These are phyloP conservation scores for Macquaria australasica DNA, from an alignment of 2,113 vertebrate species.

Conservation along the genomic window DNA sequence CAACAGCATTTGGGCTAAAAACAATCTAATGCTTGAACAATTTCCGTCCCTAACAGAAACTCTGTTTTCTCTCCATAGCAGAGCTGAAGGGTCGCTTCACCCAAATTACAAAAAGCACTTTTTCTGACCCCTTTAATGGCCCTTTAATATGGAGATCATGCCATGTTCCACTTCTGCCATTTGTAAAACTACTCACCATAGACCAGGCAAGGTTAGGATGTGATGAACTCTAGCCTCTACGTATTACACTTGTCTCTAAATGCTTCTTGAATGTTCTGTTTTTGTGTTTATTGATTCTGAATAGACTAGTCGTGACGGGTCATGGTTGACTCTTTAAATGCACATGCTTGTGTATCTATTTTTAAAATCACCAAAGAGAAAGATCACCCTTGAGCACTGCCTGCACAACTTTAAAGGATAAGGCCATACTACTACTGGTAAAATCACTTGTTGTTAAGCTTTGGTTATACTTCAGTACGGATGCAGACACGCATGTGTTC, in stretches of 20 bases:
- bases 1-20: not conserved
- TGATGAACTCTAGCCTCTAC: not conserved
- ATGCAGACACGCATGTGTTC: not conserved
- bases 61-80: slow-evolving; percentile 2
- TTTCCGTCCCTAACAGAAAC: not conserved
- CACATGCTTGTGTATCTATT: not conserved
- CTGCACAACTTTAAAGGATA: not conserved
- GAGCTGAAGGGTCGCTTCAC: slow-evolving; percentile 24
- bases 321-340: slow-evolving; percentile 13
- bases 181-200: not conserved
- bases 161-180: not conserved
- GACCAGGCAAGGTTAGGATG: not conserved
- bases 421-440: not conserved
- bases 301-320: not conserved
- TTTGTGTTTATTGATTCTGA: slow-evolving; percentile 35
- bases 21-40: slow-evolving; percentile 9
- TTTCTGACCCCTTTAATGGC: not conserved
- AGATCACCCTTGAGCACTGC: not conserved
- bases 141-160: not conserved
- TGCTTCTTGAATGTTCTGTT: not conserved
- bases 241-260: slow-evolving; percentile 9
- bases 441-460: not conserved
- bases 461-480: not conserved
- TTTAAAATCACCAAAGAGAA: slow-evolving; percentile 11
- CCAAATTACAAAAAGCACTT: not conserved